Evolutionary conservation across 2,888 invertebrate genomes (phyloP), one percentile per base, ranked within the genome.

Genomic region (Ellobium chinense): DNA sequence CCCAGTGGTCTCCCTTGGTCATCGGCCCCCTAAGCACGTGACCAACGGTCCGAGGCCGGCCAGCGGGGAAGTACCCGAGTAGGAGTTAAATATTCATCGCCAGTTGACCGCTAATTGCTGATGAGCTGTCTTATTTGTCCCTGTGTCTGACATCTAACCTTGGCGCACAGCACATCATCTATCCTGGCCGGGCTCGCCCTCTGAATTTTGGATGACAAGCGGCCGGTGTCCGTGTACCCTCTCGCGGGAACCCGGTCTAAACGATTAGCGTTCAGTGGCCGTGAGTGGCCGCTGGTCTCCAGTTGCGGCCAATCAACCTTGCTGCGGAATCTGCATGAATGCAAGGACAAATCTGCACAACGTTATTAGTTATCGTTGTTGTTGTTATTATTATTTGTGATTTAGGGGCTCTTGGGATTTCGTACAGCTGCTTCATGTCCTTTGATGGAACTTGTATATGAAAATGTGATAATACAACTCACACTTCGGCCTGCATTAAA

Each of bases 71-170:
- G 63, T 18, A 24, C 63, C 63, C 3, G 27, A 21, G 12, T 18
- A n/a, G 18, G 29, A 18, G 12, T 63, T 12, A 63, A 63, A 63
- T 63, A 63, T 63, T 63, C 63, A 63, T 63, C 63, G 63, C 63
- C 63, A 29, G 63, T 63, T 63, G 63, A 63, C 63, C 63, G 31
- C 29, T 63, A 63, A 63, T 63, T n/a, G 63, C 29, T 29, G 31
- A 63, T 63, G 63, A 63, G 63, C 18, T 63, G 31, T 24, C 63
- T 63, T 63, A 63, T 63, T 63, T 63, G 63, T 63, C 63, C 29
- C 63, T 18, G 24, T 29, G 58, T 18, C 63, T 31, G 24, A 27
- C 63, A 63, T 31, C 29, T 31, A 29, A 24, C 63, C 12, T 29
- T 18, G 63, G 27, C 27, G 14, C 7, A 7, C 18, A 46, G 9